Evolutionary conservation across 2,888 invertebrate genomes (phyloP).

Genomic region (Timema podura): DNA sequence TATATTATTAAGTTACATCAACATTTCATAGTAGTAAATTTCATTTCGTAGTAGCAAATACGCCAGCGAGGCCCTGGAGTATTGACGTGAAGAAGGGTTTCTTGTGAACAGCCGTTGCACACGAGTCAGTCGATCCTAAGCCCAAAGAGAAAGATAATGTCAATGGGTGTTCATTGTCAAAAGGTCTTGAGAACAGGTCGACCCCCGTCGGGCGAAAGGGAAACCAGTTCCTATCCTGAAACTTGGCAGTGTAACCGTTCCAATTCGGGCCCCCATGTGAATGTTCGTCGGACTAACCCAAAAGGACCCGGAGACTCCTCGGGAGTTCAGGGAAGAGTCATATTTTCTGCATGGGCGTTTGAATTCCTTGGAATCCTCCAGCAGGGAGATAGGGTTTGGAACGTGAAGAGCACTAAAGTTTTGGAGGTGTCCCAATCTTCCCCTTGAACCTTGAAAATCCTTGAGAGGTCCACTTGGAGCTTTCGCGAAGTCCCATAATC

Average conservation of each 20-base stretch:
- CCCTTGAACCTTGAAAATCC: constrained; percentile 46
- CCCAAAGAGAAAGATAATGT: no score
- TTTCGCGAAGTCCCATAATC: constrained; percentile 56
- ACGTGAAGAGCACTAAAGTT: constrained; percentile 48
- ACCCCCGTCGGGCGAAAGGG: constrained; percentile 1
- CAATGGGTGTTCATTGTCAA: no score
- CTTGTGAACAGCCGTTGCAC: no score
- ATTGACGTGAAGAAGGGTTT: no score
- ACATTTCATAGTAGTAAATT: no score
- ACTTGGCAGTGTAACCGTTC: constrained; percentile 36
- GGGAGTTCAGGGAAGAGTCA: constrained; percentile 52
- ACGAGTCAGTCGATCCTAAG: no score
- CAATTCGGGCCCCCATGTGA: constrained; percentile 46
- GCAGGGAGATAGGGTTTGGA: constrained; percentile 51
- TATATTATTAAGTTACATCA: no score
- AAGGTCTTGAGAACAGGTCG: no score
- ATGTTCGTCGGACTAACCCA: constrained; percentile 50
- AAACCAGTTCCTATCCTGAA: neutral
- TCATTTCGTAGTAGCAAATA: no score
- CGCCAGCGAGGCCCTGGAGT: no score
- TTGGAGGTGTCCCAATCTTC: constrained; percentile 48
- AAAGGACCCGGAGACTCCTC: constrained; percentile 55
- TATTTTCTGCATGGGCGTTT: constrained; percentile 52
- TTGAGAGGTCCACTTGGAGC: constrained; percentile 43
- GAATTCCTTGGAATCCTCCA: constrained; percentile 52